Base-by-base conservation (phyloP, 2,888 invertebrate species). In the Kryphioiulus occultus region DNA sequence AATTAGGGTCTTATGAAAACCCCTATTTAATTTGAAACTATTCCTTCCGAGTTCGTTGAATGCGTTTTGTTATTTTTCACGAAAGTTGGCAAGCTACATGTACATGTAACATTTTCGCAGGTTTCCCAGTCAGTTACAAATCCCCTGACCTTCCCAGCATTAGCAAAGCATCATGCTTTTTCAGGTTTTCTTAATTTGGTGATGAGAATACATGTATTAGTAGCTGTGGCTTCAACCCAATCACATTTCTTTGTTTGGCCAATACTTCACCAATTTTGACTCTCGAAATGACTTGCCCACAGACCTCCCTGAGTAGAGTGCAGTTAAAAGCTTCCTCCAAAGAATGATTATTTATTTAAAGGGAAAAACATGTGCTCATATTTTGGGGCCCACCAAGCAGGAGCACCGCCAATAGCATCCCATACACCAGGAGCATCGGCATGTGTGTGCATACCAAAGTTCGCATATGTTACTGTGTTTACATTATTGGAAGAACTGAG, bases 271-370 rank as follows among this genome's bases (percentile, higher is more conserved):
- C 15, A 30, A 30, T 78, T 26, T 68, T 68, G 68, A 68, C 12
- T 68, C 26, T 68, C 4, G 78, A 78, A 78, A 30, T 30, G 78
- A 30, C 78, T 78, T 78, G 17, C 30, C 78, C 78, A 78, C 78
- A 78, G 26, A 78, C 78, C 78, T 15, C 9, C 30, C 78, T 15
- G 15, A 7, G 78, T 30, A 78, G 26, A 78, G 26, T 78, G 78
- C 30, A 30, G 78, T 30, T 78, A 78, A 78, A 78, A 78, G 78
- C 78, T 78, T 78, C 30, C 26, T 30, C 30, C 26, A 9, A 78
- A 78, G 30, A 1, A 30, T 78, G 78, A 78, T 78, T 78, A 78
- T 78, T 78, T 78, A 78, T 78, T 78, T 78, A 78, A 78, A 78
- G 78, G 30, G 15, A 30, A 78, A 78, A 78, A 17, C 22, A 68